Evolutionary conservation across 2,113 vertebrate species (phyloP).

Genomic region (Theropithecus gelada): DNA sequence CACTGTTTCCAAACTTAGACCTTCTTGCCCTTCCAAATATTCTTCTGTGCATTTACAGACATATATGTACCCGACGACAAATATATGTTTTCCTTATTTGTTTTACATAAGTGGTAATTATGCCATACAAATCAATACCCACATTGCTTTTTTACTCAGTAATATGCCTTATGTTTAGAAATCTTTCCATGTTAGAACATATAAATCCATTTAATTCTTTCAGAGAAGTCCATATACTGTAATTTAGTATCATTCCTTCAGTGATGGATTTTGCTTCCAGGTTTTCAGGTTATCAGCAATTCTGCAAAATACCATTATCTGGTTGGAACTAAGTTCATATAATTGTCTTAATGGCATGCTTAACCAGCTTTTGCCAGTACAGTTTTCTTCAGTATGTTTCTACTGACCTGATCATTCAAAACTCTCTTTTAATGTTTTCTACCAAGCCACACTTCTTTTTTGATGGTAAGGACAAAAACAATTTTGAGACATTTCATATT

Average conservation of each 20-base stretch:
- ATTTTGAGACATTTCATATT: background rate
- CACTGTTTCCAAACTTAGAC: background rate
- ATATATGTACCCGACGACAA: background rate
- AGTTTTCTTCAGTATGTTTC: background rate
- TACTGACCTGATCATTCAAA: background rate
- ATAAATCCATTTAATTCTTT: background rate
- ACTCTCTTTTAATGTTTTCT: background rate
- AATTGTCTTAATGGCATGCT: background rate
- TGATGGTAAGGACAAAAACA: background rate
- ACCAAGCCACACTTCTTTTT: background rate
- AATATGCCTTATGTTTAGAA: background rate
- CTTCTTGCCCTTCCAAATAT: background rate
- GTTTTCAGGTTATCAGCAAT: slow-evolving; percentile 2
- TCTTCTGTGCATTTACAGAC: background rate
- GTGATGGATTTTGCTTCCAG: background rate
- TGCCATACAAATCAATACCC: background rate
- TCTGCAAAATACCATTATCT: background rate
- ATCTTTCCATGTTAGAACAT: background rate
- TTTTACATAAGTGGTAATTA: background rate
- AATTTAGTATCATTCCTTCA: background rate
- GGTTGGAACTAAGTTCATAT: background rate
- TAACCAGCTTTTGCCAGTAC: background rate
- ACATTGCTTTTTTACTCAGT: background rate
- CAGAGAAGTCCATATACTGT: background rate
- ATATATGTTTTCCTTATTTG: background rate